phyloP scores from a whole-genome alignment of 2,888 invertebrate species.

The Steinernema hermaphroditum region DNA sequence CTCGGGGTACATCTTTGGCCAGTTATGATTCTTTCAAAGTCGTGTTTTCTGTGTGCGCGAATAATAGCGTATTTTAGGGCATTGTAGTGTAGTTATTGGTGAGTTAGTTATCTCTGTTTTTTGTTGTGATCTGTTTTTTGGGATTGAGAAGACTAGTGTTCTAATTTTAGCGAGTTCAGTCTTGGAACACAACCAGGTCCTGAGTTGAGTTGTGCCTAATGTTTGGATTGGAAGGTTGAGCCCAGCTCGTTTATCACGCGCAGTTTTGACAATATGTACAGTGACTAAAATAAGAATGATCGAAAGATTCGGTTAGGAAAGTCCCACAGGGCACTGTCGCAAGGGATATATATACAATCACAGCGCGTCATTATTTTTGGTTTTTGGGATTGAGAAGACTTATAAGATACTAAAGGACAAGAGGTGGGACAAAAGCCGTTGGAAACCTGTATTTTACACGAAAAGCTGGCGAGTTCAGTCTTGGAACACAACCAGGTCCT shows the following conservation, averaged over 20 bases:
- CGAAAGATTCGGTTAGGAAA: not conserved
- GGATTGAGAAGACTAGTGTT: not conserved
- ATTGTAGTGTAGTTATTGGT: no score
- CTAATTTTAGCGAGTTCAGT: not conserved
- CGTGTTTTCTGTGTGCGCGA: no score
- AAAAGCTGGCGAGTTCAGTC: not conserved
- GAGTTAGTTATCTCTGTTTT: no score
- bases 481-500: constrained; percentile 7
- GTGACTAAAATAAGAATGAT: not conserved
- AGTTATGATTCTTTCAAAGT: no score
- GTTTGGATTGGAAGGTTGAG: no score
- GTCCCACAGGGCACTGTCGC: not conserved
- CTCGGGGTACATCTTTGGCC: no score
- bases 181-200: constrained; percentile 6
- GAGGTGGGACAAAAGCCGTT: not conserved
- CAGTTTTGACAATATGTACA: not conserved
- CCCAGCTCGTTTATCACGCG: constrained; percentile 17
- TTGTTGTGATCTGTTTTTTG: not conserved
- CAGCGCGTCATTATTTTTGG: not conserved
- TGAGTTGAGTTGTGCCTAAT: constrained; percentile 14
- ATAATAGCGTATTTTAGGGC: no score
- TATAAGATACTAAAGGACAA: constrained; percentile 1
- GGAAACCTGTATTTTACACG: constrained; percentile 3
- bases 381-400: not conserved
- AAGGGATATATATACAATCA: not conserved